Base-by-base conservation (phyloP, 2,797 vertebrate species). In the Catharus ustulatus region DNA sequence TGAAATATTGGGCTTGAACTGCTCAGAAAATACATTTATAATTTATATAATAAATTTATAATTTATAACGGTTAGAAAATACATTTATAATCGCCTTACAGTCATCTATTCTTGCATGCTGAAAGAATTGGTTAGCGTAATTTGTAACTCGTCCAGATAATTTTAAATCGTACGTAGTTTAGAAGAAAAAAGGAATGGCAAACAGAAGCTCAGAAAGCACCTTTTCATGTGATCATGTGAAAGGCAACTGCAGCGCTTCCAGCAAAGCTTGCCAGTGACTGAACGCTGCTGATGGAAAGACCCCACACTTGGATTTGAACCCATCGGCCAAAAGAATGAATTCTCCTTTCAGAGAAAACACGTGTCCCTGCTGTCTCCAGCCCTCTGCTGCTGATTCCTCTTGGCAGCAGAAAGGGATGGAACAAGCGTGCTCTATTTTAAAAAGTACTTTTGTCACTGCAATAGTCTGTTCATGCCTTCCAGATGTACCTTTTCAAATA, bases 271-370 rank as follows among this genome's bases (percentile, higher is more conserved):
- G 94, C 89, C 93, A 94, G 77, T 40, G 71, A 5, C 38, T 64
- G 63, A 86, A 29, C 72, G 59, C 69, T 94, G 84, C 84, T 84
- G 66, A 76, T 95, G 95, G 95, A 96, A 96, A 77, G 83, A 90
- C 82, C 77, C 51, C 59, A 71, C 42, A 2, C 67, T 94, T 78
- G 83, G 59, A 91, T 93, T 79, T 61, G 69, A 43, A 71, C 52
- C n/a, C 24, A 0, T 67, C 96, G 82, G 94, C 94, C 94, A 96
- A 84, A 91, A 91, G 73, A 82, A 78, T 63, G 55, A 84, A 89
- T 93, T 94, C 69, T 96, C 82, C 94, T 96, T 96, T 95, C 92
- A 92, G 94, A 93, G 82, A 72, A 76, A 87, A 91, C 95, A 95
- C 94, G 94, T 97, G 91, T 96, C 85, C 87, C 91, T 89, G 63